Conservation (phyloP, 2,888 invertebrate species). For the Taenaris catops region DNA sequence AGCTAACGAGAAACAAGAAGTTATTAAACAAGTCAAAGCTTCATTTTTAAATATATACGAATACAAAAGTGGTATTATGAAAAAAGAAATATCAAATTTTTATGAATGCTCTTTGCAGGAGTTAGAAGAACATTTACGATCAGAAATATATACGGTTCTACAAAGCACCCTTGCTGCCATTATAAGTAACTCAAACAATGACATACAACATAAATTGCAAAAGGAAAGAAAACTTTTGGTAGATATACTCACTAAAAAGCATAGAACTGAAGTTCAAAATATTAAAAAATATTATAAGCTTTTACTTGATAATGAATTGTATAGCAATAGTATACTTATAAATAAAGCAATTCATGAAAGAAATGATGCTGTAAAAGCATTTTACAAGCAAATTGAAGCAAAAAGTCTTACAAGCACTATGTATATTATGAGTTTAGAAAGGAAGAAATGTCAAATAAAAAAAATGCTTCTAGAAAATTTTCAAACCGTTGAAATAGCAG, state of each 20-base stretch:
- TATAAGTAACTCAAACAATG: conserved; percentile 44
- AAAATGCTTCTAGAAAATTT: conserved; percentile 51
- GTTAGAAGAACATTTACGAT: conserved; percentile 47
- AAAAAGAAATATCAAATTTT: conserved; percentile 47
- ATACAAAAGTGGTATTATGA: conserved; percentile 49
- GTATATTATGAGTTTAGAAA: conserved; percentile 62
- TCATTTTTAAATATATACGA: conserved; percentile 45
- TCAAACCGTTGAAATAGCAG: conserved; percentile 43
- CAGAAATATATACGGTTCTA: conserved; percentile 43
- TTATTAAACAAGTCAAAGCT: conserved; percentile 41
- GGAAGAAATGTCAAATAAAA: conserved; percentile 64
- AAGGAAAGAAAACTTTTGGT: conserved; percentile 43
- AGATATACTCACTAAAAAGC: conserved; percentile 38
- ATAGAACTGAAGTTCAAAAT: conserved; percentile 45
- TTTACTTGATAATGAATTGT: conserved; percentile 47
- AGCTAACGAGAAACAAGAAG: conserved; percentile 40
- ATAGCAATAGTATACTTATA: conserved; percentile 41
- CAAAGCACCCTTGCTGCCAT: conserved; percentile 42
- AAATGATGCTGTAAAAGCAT: conserved; percentile 56
- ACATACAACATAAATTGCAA: conserved; percentile 47
- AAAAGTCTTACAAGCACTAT: conserved; percentile 57
- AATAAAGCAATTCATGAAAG: conserved; percentile 43
- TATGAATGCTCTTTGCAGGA: conserved; percentile 55
- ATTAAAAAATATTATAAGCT: conserved; percentile 54
- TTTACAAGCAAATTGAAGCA: conserved; percentile 49